Conservation (phyloP, 1,140 invertebrate species). For the Hylyphantes graminicola region DNA sequence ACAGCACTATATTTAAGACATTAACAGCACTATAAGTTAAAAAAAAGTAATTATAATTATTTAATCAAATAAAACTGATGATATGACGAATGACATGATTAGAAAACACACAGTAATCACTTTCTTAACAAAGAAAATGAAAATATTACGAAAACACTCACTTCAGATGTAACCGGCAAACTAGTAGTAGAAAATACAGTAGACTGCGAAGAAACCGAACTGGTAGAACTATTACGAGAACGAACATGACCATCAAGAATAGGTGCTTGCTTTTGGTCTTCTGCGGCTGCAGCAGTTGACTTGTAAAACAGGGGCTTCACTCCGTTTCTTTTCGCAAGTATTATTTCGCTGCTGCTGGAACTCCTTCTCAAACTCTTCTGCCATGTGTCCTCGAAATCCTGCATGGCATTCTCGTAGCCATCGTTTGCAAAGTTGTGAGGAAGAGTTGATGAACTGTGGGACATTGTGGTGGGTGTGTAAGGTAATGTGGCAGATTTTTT, state of each 20-base stretch:
- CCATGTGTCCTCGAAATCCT: slow-evolving; percentile 80
- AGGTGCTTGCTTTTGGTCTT: neutral
- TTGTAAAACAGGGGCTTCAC: neutral
- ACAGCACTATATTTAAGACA: no score
- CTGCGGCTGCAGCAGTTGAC: neutral
- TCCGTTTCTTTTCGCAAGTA: slow-evolving; percentile 14
- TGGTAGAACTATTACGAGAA: slow-evolving; percentile 59
- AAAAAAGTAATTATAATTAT: no score
- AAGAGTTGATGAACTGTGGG: slow-evolving; percentile 17
- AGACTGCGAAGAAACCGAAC: slow-evolving; percentile 61
- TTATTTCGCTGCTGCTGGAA: slow-evolving; percentile 18
- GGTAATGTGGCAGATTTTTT: no score
- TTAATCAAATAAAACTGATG: no score
- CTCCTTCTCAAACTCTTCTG: slow-evolving; percentile 62
- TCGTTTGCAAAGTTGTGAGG: slow-evolving; percentile 32
- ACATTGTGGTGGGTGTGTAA: slow-evolving; percentile 22
- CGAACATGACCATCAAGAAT: neutral
- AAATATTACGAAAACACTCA: neutral
- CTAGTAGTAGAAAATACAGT: slow-evolving; percentile 54
- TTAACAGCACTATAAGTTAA: no score
- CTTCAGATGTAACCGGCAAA: slow-evolving; percentile 18
- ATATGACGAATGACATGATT: no score
- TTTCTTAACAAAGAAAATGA: neutral
- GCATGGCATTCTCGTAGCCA: slow-evolving; percentile 75
- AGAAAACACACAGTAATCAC: no score